These are phyloP conservation scores for Microchrysa polita DNA, from an alignment of 2,888 invertebrate species.

Conservation along the genomic window DNA sequence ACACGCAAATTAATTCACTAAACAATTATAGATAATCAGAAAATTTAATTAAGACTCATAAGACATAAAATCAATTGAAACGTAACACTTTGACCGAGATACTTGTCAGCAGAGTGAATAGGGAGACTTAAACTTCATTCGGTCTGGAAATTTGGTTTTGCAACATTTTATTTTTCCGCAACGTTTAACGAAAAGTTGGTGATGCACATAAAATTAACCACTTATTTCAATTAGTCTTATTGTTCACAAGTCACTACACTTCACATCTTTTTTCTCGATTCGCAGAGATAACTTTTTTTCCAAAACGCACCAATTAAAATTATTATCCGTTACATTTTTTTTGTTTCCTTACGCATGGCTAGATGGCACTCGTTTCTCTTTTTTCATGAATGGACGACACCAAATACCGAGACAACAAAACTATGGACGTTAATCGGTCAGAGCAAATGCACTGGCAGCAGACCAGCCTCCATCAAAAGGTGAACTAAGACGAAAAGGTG, in stretches of 20 bases:
- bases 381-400: constrained; percentile 25
- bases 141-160: too few relatives aligned
- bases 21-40: constrained; percentile 11
- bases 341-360: constrained; percentile 1
- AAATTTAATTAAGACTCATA: constrained; percentile 28
- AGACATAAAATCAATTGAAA: background rate
- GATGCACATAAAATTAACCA: too few relatives aligned
- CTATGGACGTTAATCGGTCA: constrained; percentile 27
- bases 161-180: too few relatives aligned
- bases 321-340: constrained; percentile 26
- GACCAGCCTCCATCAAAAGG: constrained; percentile 39
- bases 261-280: constrained; percentile 1
- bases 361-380: constrained; percentile 40
- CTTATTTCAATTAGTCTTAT: background rate
- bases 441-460: constrained; percentile 23
- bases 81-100: background rate
- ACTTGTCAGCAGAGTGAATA: too few relatives aligned
- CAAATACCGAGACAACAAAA: constrained; percentile 30
- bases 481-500: constrained; percentile 39
- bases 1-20: constrained; percentile 5
- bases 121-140: too few relatives aligned
- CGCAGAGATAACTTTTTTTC: constrained; percentile 1
- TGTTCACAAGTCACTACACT: constrained; percentile 14
- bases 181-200: too few relatives aligned
- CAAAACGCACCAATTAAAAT: constrained; percentile 37